A percentile compares a stretch with the other conserved stretches of the same genome.
These are phyloP conservation scores for Drosophila parvula DNA, from an alignment of 1,140 invertebrate species.

Conservation along the genomic window DNA sequence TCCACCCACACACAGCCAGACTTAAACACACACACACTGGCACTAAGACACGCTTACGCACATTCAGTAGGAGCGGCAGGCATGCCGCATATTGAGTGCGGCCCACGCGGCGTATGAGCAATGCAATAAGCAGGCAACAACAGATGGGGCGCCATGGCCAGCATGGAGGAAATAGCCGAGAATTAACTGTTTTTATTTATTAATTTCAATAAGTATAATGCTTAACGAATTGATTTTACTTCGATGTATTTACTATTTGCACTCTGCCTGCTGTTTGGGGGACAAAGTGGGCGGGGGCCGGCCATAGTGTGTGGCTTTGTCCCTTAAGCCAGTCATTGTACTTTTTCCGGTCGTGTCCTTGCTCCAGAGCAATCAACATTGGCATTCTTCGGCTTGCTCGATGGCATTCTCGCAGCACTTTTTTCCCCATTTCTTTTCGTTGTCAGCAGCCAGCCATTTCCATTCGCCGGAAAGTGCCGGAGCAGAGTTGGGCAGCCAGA, in stretches of 20 bases:
- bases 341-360: constrained; percentile 42
- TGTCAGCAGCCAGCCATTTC: constrained; percentile 25
- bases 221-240: constrained; percentile 31
- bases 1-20: neutral
- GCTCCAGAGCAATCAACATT: constrained; percentile 51
- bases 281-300: neutral
- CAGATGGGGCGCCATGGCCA: neutral
- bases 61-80: constrained; percentile 16
- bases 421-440: constrained; percentile 6
- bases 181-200: constrained; percentile 37
- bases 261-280: neutral
- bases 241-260: constrained; percentile 2
- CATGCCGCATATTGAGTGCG: constrained; percentile 21
- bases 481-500: neutral
- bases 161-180: neutral
- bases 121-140: constrained; percentile 20
- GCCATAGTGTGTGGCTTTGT: constrained; percentile 24
- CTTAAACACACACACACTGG: neutral
- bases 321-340: constrained; percentile 39
- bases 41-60: constrained; percentile 8
- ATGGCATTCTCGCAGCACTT: constrained; percentile 20
- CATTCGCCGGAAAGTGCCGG: constrained; percentile 37
- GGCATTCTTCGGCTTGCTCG: constrained; percentile 49
- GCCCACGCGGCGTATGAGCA: constrained; percentile 34
- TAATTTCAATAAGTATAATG: constrained; percentile 36